Evolutionary conservation across 2,888 invertebrate species (phyloP), one percentile per base, ranked within the genome.

Genomic region (Drosophila austrosaltans): DNA sequence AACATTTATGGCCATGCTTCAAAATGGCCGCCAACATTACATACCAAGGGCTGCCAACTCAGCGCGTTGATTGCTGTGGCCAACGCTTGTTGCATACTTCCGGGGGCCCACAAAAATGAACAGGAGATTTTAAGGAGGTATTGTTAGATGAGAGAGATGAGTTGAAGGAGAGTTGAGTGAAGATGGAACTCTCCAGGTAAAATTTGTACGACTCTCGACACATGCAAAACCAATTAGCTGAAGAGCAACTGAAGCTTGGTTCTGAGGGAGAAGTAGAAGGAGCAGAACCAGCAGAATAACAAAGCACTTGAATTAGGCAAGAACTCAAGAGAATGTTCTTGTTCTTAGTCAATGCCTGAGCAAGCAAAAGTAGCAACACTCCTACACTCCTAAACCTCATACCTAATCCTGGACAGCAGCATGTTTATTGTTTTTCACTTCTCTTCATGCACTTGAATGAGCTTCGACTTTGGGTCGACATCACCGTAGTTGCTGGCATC

Each of bases 401-500:
- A 22, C 53, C 8, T 6, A 5, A 10, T 30, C 22, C 67, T 72
- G 65, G 80, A 10, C 48, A 48, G 75, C 69, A 86, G 75, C 67
- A 86, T 88, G 82, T 84, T 84, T 89, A 89, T 87, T 84, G 87
- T 89, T 89, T 89, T 84, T 87, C 84, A 77, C 78, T 73, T 83
- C 78, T 83, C 70, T 80, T 82, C 70, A 74, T 81, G 72, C 79
- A 81, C 87, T 89, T 89, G 67, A 89, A 70, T 87, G 81, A 77
- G 71, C 85, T 69, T 66, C 39, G 68, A 64, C 68, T 69, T 53
- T 39, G 61, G 42, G 20, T 42, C 28, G 42, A 10, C 32, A 30
- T 58, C 20, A 39, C 36, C 40, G 8, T 20, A 16, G 32, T 48
- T 32, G n/a, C n/a, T n/a, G 59, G 44, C 56, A 59, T 56, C 48